Base-by-base conservation (phyloP, 2,797 vertebrate genomes). In the Ptychadena robeensis region DNA sequence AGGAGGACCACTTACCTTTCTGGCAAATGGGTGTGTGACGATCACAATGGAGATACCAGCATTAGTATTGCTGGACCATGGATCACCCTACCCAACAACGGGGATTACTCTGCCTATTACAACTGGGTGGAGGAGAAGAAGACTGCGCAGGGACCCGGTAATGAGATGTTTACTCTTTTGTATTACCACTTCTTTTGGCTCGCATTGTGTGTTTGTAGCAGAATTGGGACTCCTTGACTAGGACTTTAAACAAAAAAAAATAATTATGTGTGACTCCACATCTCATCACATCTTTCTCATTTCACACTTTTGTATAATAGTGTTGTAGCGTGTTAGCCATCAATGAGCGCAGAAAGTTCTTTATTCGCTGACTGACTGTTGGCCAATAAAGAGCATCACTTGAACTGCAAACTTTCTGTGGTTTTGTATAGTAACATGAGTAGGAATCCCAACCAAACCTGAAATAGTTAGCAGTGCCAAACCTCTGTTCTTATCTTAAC, bases 51-150 rank as follows among this genome's bases (percentile, higher is more conserved):
- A 22, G 98, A 99, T 89, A 98, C 96, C 85, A 97, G 96, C 94
- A 96, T 99, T 86, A 96, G 97, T 89, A 98, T 99, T 89, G 95
- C 96, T 0, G 96, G 97, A 0, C 92, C 96, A 0, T 95, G 95
- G 83, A 97, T 98, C 70, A 94, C 92, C 10, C 92, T 99, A 38
- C 97, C 97, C 0, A 97, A 96, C 90, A 99, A 98, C 0, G 97
- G 98, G 1, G 97, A 99, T 91, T 99, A 97, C 87, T 98, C 97
- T 0, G 95, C 96, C 0, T 99, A 98, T 86, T 98, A 99, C 91
- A 97, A 64, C 73, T 98, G 97, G 96, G 95, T 97, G 87, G 97
- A 99, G 90, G 97, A 98, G 92, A 98, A 98, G 91, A 97, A 95
- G 86, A 94, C 93, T 5, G 96, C 91, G 0, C 95, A 96, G 88